Base-by-base conservation (phyloP, 2,888 invertebrate species). In the Malthinus flaveolus region DNA sequence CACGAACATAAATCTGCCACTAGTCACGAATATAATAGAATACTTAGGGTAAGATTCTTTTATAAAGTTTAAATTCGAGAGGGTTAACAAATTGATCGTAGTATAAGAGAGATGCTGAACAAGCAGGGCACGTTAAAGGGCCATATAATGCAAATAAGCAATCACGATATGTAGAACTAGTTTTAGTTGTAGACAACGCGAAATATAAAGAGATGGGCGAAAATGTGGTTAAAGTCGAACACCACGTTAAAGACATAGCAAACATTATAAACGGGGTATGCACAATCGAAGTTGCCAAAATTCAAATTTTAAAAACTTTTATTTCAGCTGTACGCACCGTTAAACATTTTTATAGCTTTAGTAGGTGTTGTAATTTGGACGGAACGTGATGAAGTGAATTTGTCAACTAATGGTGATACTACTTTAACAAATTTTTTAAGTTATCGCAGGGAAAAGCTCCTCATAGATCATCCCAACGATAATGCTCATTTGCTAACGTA, bases 361-460 rank as follows among this genome's bases (percentile, higher is more conserved):
- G 95, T 97, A 10, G 97, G 97, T 31, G 93, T 97, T 23, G 96
- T 96, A 61, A 92, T 97, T 35, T 99, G 98, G 99, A 90, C 86
- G 9, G 92, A 94, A 70, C 79, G 84, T 48, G 94, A 98, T 77
- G 90, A 91, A 78, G 94, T 97, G 65, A 81, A 82, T 15, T 84
- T 98, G 62, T 87, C 88, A 0, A 80, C 85, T 59, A 89, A 96
- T 73, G 94, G 95, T 9, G 96, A 97, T 78, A 85, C 83, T 32
- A 97, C 97, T 0, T 83, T 99, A 60, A 90, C 90, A 12, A 91
- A 91, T 79, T 99, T 99, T 80, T 83, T 98, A 53, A 86, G 88
- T 64, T 99, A 98, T 79, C 84, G 98, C 48, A 84, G 89, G 67
- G 86, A 89, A 59, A 82, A 85, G 61, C 84, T 98, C 51, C 87